Conservation (phyloP, 2,797 vertebrate genomes). For the Nannoperca australis region DNA sequence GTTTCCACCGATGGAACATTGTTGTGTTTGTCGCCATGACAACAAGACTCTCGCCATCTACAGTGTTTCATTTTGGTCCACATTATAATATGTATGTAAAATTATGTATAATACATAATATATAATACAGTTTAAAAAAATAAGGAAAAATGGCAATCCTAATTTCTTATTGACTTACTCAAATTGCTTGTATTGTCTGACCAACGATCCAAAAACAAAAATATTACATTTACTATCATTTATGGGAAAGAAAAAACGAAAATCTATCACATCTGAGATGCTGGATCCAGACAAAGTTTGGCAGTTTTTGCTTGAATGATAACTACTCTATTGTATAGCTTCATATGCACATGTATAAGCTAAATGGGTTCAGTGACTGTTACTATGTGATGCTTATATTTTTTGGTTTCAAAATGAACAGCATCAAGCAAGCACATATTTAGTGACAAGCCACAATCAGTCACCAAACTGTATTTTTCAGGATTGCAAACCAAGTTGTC, state of each 20-base stretch:
- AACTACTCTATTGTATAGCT: not conserved
- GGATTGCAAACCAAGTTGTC: not conserved
- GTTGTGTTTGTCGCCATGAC: slow-evolving; percentile 37
- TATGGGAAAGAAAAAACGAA: not conserved
- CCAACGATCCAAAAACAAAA: not conserved
- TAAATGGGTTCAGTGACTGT: not conserved
- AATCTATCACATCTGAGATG: not conserved
- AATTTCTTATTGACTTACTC: not conserved
- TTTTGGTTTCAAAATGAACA: slow-evolving; percentile 5
- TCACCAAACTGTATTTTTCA: not conserved
- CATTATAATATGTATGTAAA: too few species aligned
- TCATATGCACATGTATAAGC: too few species aligned
- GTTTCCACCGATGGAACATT: slow-evolving; percentile 8
- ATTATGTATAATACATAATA: too few species aligned
- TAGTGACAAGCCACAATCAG: not conserved
- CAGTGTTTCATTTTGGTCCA: not conserved
- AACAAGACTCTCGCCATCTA: slow-evolving; percentile 19
- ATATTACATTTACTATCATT: not conserved
- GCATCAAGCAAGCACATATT: not conserved
- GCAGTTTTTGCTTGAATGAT: not conserved
- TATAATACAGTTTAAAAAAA: not conserved
- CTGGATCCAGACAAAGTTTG: not conserved
- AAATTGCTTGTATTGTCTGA: not conserved
- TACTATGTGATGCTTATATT: not conserved
- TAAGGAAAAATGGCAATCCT: not conserved